Base-by-base conservation (phyloP, 2,888 invertebrate genomes). In the Hipparchia sbordonii region DNA sequence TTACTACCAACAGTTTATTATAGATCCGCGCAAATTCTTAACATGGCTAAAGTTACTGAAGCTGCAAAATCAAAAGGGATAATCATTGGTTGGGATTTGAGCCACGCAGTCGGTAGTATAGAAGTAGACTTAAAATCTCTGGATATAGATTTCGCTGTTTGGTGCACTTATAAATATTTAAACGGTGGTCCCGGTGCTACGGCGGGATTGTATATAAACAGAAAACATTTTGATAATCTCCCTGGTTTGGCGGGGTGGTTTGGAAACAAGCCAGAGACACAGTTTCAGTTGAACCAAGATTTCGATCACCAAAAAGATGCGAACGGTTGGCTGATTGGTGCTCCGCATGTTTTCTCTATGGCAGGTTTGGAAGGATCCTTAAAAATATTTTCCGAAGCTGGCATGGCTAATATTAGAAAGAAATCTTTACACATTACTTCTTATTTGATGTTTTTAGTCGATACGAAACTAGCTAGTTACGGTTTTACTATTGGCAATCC, bases 141-240 rank as follows among this genome's bases (percentile, higher is more conserved):
- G 3, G 88, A 91, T 72, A 80, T 85, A 33, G 92, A 92, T 77
- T 92, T 92, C 73, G 92, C 91, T 0, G 79, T 92, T 6, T 92
- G 92, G 92, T 92, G 91, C 71, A 92, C 89, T 2, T 92, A 92
- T 68, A 92, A 92, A 78, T 92, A 92, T 68, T 74, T 92, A 23
- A 92, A 91, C 67, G 92, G 91, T 0, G 92, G 92, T 0, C 92
- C 92, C 0, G 92, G 92, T 0, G 85, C 91, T 0, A 52, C 84
- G 0, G 87, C 88, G 0, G 89, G 84, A 0, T 73, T 91, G 56
- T 92, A 91, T 68, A 87, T 92, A 8, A 92, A 92, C 69, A 85
- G 84, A 9, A 88, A 83, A 76, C 89, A 92, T 75, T 92, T 92
- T 72, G 73, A 82, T 4, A 81, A 77, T 45, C 75, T 86, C 0